Conservation (phyloP, 2,113 vertebrate genomes). For the Xenotilapia longispinis region DNA sequence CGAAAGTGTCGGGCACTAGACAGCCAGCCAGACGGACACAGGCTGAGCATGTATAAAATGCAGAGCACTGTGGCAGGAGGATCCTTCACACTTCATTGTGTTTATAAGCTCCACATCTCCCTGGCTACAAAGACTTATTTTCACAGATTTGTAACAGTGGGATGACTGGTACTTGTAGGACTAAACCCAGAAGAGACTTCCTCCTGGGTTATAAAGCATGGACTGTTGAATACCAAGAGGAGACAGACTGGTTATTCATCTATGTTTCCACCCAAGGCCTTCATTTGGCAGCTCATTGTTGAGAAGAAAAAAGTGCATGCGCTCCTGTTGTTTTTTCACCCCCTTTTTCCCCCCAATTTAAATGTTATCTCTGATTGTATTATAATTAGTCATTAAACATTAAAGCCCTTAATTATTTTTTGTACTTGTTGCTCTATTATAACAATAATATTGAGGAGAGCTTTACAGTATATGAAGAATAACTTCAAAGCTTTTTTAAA, state of each 20-base stretch:
- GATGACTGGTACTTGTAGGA: slow-evolving; percentile 14
- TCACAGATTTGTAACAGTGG: slow-evolving; percentile 43
- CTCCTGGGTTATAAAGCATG: slow-evolving; percentile 16
- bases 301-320: slow-evolving; percentile 20
- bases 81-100: slow-evolving; percentile 51
- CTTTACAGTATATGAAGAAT: background rate
- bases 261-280: slow-evolving; percentile 1
- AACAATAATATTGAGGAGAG: background rate
- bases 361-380: background rate
- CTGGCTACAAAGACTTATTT: slow-evolving; percentile 37
- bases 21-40: slow-evolving; percentile 10
- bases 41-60: slow-evolving; percentile 38
- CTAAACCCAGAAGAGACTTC: slow-evolving; percentile 9
- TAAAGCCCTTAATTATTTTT: background rate
- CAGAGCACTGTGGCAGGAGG: slow-evolving; percentile 33
- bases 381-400: background rate
- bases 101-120: slow-evolving; percentile 41
- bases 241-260: background rate
- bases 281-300: background rate
- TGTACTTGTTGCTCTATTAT: background rate
- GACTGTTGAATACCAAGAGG: background rate
- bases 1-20: slow-evolving; percentile 35
- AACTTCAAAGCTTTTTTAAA: background rate
- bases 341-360: rapidly evolving
- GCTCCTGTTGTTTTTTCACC: background rate